Conservation (phyloP, 1,140 invertebrate species). For the Mizuhopecten yessoensis region DNA sequence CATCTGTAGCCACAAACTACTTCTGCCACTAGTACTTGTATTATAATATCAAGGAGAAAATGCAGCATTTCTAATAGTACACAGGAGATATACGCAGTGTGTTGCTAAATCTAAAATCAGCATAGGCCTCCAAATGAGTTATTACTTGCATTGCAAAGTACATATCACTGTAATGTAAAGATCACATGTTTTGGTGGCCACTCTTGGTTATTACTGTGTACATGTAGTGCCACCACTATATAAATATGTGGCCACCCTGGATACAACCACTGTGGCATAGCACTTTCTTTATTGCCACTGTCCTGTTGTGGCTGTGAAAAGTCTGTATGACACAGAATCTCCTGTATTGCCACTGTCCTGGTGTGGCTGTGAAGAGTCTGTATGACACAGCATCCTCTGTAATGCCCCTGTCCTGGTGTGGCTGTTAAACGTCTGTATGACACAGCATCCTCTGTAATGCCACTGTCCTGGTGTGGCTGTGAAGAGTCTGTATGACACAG, state of each 20-base stretch:
- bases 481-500: neutral
- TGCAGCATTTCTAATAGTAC: neutral
- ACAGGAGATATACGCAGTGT: neutral
- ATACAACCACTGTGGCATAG: neutral
- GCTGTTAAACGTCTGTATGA: too few species aligned
- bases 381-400: too few species aligned
- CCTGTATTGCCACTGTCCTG: neutral
- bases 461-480: neutral
- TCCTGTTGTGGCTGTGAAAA: neutral
- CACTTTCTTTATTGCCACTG: neutral
- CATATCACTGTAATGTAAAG: neutral
- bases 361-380: too few species aligned
- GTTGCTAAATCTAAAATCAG: neutral
- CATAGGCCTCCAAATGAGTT: neutral
- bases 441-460: neutral
- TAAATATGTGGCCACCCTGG: neutral
- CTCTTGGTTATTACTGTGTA: neutral
- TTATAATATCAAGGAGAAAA: neutral
- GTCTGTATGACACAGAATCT: neutral
- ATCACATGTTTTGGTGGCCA: neutral
- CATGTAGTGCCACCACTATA: neutral
- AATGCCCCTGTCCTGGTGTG: too few species aligned
- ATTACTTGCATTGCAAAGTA: neutral
- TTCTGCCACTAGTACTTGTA: neutral
- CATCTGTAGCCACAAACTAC: too few species aligned